phyloP scores from a whole-genome alignment of 2,113 vertebrate species.

The Archocentrus centrarchus region DNA sequence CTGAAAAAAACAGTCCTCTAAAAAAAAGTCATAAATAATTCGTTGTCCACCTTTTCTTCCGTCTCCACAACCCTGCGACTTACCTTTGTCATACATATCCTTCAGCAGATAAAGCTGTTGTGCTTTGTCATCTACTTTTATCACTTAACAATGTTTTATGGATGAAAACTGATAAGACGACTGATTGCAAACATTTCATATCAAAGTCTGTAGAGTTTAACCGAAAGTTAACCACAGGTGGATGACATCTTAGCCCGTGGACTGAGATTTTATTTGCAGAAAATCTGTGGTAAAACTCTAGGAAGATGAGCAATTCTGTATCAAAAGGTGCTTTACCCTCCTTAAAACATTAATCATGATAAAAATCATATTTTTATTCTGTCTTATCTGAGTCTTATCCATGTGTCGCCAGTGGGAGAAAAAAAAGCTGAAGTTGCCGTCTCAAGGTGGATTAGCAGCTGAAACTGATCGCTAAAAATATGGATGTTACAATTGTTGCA shows the following conservation, averaged over 20 bases:
- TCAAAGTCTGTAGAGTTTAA: not conserved
- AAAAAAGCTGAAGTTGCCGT: not conserved
- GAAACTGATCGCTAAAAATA: not conserved
- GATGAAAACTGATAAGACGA: constrained; percentile 8
- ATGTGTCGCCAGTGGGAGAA: not conserved
- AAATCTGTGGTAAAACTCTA: not conserved
- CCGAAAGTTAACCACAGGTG: not conserved
- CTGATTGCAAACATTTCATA: not conserved
- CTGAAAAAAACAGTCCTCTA: constrained; percentile 17
- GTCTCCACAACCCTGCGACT: not conserved
- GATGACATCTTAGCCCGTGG: not conserved
- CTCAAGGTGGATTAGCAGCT: too few relatives aligned
- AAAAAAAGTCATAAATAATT: constrained; percentile 21
- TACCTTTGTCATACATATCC: not conserved
- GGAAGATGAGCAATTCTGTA: not conserved
- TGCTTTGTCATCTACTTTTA: constrained; percentile 11
- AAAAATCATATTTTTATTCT: not conserved
- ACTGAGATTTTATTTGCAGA: not conserved
- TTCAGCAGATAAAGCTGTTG: constrained; percentile 16
- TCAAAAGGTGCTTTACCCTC: not conserved
- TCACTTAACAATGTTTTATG: not conserved
- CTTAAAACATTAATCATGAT: not conserved
- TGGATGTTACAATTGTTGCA: too few relatives aligned
- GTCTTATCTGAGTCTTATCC: not conserved
- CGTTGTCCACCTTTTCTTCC: not conserved